A percentile compares a stretch with the other conserved stretches of the same genome.
phyloP scores from a whole-genome alignment of 2,888 invertebrate genomes.

The Mythimna albipuncta region DNA sequence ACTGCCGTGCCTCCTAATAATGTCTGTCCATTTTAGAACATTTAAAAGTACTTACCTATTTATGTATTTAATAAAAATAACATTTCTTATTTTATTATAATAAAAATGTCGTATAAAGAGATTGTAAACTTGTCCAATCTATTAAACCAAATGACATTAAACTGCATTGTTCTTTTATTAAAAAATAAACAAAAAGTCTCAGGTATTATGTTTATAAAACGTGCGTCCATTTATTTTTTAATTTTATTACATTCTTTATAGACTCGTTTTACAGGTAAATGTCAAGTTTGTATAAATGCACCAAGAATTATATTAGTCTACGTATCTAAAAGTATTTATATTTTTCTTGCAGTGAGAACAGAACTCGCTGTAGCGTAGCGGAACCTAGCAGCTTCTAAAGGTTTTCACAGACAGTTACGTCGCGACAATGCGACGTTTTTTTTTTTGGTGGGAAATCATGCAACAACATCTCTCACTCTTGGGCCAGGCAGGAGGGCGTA shows the following conservation, averaged over 20 bases:
- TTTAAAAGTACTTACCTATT: too few relatives aligned
- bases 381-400: not conserved
- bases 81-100: not conserved
- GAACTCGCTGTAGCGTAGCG: not conserved
- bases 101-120: not conserved
- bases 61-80: not conserved
- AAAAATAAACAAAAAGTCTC: not conserved
- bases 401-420: not conserved
- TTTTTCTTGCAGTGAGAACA: too few relatives aligned
- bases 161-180: conserved; percentile 1
- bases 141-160: not conserved
- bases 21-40: not conserved
- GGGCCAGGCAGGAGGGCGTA: too few relatives aligned
- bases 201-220: not conserved
- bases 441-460: too few relatives aligned
- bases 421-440: not conserved
- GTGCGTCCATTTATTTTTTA: not conserved
- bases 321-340: too few relatives aligned
- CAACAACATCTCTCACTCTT: too few relatives aligned
- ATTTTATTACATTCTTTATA: too few relatives aligned
- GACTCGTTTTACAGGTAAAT: not conserved
- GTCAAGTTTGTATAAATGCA: not conserved
- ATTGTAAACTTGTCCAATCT: not conserved
- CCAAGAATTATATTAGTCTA: not conserved
- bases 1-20: too few relatives aligned